phyloP scores from a whole-genome alignment of 1,140 invertebrate species.

The Drosophila leontia region DNA sequence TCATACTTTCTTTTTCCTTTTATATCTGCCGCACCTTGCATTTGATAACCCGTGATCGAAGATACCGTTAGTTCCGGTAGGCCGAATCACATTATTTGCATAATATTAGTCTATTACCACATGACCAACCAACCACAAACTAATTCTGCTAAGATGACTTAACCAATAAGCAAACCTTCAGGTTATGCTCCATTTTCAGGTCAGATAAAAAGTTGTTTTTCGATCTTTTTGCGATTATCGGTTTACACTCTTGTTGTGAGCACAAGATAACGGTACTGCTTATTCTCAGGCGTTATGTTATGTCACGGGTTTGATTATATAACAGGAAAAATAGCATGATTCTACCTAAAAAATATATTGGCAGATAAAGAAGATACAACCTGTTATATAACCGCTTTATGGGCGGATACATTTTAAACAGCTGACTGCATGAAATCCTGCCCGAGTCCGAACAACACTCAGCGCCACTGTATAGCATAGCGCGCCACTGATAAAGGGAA shows the following conservation, averaged over 20 bases:
- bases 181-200: conserved; percentile 23
- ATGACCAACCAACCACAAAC: conserved; percentile 14
- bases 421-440: neutral
- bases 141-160: conserved; percentile 5
- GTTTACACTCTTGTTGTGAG: conserved; percentile 12
- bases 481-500: conserved; percentile 18
- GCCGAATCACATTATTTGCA: conserved; percentile 23
- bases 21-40: conserved; percentile 10
- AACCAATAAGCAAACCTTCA: neutral
- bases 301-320: conserved; percentile 27
- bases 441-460: neutral
- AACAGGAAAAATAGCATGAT: neutral
- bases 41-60: conserved; percentile 34
- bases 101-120: conserved; percentile 28
- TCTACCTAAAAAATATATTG: neutral
- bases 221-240: conserved; percentile 34
- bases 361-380: conserved; percentile 1
- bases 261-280: conserved; percentile 31
- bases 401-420: conserved; percentile 1
- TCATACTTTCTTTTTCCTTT: neutral
- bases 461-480: conserved; percentile 12
- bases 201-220: conserved; percentile 36
- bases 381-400: conserved; percentile 15
- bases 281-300: conserved; percentile 15
- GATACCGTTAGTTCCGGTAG: neutral